These are phyloP conservation scores for Acanthurus leucopareius DNA, from an alignment of 2,797 vertebrate species.

Conservation along the genomic window DNA sequence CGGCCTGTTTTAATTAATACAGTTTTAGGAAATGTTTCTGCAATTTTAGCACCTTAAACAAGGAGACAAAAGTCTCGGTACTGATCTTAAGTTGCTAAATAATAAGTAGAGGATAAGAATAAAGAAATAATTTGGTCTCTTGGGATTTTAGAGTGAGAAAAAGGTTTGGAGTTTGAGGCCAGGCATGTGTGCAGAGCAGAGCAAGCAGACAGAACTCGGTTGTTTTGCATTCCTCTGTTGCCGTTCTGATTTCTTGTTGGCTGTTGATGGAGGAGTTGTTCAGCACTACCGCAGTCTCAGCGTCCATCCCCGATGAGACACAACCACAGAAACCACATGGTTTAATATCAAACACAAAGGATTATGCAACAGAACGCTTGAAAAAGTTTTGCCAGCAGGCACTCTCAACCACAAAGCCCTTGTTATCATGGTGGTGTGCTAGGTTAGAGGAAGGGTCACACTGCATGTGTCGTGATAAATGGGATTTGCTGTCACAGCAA, in stretches of 20 bases:
- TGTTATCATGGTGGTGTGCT: conserved; percentile 28
- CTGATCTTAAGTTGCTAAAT: neutral
- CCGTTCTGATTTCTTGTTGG: conserved; percentile 17
- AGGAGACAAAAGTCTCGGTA: neutral
- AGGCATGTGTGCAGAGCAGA: neutral
- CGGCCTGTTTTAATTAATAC: neutral
- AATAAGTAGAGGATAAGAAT: too few species aligned
- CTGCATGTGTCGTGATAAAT: conserved; percentile 63
- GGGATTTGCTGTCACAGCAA: conserved; percentile 67
- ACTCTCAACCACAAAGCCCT: conserved; percentile 26
- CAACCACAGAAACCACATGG: conserved; percentile 24
- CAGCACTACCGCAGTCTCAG: neutral
- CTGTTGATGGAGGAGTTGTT: conserved; percentile 20
- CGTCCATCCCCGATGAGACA: conserved; percentile 16
- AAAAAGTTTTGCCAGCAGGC: conserved; percentile 26
- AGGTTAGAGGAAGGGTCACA: conserved; percentile 38
- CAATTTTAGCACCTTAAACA: neutral
- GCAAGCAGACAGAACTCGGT: neutral
- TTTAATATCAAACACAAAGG: conserved; percentile 30
- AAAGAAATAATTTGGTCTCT: neutral
- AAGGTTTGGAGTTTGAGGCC: neutral
- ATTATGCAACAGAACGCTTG: neutral
- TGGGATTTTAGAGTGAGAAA: neutral
- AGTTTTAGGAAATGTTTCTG: neutral
- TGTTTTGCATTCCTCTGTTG: conserved; percentile 8